These are phyloP conservation scores for Ailuropoda melanoleuca DNA, from an alignment of 2,113 vertebrate genomes.

Conservation along the genomic window DNA sequence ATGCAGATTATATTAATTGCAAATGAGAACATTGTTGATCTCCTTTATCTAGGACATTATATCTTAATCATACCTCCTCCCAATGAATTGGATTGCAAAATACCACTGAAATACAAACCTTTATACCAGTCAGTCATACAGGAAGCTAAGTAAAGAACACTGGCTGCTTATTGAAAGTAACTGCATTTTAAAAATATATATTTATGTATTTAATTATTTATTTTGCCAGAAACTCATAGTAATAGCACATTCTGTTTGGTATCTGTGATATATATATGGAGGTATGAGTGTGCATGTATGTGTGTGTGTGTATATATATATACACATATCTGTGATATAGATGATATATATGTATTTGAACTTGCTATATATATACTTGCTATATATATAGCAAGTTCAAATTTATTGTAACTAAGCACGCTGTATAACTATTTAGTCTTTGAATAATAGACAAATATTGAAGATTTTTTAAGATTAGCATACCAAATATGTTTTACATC, in stretches of 20 bases:
- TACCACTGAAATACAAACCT: conserved; percentile 16
- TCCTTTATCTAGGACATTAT: conserved; percentile 64
- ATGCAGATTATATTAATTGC: conserved; percentile 66
- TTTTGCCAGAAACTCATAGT: not conserved
- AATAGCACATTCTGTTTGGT: not conserved
- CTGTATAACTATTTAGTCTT: not conserved
- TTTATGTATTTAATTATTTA: not conserved
- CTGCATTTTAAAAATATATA: not conserved
- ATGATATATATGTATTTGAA: no score
- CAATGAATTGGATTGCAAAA: conserved; percentile 64
- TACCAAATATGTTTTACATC: not conserved
- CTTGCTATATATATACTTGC: no score
- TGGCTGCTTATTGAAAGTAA: not conserved
- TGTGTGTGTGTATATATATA: no score
- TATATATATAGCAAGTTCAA: not conserved
- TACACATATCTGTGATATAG: no score
- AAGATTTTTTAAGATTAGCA: not conserved
- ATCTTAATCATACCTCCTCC: conserved; percentile 65
- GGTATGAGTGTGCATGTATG: no score
- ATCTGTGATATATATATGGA: not conserved
- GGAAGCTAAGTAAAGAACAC: not conserved
- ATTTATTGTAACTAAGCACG: not conserved
- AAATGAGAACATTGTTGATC: conserved; percentile 59
- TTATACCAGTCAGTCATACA: not conserved
- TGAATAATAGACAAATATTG: not conserved